phyloP scores from a whole-genome alignment of 2,888 invertebrate genomes.

The Heliconius erato region DNA sequence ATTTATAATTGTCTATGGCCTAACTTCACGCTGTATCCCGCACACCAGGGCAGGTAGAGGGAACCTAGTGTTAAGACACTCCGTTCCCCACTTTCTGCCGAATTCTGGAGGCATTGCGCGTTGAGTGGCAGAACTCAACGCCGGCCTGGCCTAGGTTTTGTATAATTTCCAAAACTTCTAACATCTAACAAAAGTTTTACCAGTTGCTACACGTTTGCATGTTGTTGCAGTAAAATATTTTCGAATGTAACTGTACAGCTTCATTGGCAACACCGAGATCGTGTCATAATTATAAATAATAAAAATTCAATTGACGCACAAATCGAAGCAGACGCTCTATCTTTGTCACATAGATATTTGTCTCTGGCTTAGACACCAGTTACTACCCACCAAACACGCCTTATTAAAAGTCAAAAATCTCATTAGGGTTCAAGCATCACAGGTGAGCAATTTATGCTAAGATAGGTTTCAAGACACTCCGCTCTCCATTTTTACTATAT shows the following conservation, averaged over 20 bases:
- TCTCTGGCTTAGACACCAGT: slow-evolving; percentile 1
- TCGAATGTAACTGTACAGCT: neutral
- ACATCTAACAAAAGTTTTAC: too few relatives aligned
- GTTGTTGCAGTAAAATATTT: neutral
- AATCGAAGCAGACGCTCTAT: neutral
- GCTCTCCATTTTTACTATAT: too few relatives aligned
- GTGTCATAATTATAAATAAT: neutral
- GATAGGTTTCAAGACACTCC: neutral
- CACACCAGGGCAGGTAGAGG: too few relatives aligned
- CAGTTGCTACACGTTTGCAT: too few relatives aligned
- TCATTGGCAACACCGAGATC: neutral
- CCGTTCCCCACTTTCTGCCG: too few relatives aligned
- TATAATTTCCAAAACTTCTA: too few relatives aligned
- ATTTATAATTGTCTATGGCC: too few relatives aligned
- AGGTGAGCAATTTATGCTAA: neutral
- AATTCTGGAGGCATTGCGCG: too few relatives aligned
- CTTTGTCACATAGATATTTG: neutral
- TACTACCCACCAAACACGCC: neutral
- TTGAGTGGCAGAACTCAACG: too few relatives aligned
- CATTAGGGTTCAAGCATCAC: neutral
- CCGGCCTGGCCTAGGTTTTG: too few relatives aligned
- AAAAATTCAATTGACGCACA: slow-evolving; percentile 4
- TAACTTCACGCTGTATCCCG: too few relatives aligned
- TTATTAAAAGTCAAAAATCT: neutral
- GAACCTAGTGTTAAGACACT: too few relatives aligned